Base-by-base conservation (phyloP, 2,888 invertebrate species). In the Drosophila eohydei region DNA sequence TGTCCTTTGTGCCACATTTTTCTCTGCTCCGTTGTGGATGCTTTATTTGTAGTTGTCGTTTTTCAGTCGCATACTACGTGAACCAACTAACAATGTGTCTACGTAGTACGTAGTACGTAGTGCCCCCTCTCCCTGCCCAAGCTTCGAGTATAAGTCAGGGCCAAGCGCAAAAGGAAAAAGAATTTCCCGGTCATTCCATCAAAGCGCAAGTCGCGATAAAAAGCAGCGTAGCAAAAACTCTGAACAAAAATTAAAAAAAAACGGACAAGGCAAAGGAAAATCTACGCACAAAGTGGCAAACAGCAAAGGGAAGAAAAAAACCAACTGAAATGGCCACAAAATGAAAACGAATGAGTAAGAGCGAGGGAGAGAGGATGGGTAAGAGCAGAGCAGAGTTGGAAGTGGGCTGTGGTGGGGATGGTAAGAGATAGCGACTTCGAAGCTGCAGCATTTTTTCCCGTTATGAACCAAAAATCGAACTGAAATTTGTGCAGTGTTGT, bases 221-320 rank as follows among this genome's bases (percentile, higher is more conserved):
- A 77, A 60, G 60, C 48, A 63, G 43, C 40, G 55, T 44, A 50
- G 59, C 30, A 58, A 63, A 63, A 66, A 62, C 46, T 52, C 12
- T n/a, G 36, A 28, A 43, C 9, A 11, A 32, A 48, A 16, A 48
- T n/a, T 14, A 14, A 44, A 44, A 44, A 43, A 62, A 67, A 68
- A 74, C 44, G 46, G 44, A 32, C 56, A 65, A 68, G 58, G 61
- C 68, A 80, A 74, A 69, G 62, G 65, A 74, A 81, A 80, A 86
- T 74, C 78, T 78, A 88, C 87, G 78, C 88, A 88, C 87, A 88
- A 88, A 88, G 83, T 80, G 81, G 73, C 62, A 88, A 88, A 80
- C 83, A 71, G 56, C 51, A 28, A 48, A 46, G 30, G 11, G 51
- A 70, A 56, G 32, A 26, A 57, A 30, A 48, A 50, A 63, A 52